phyloP scores from a whole-genome alignment of 2,797 vertebrate species.

The Coccyzus lansbergi region DNA sequence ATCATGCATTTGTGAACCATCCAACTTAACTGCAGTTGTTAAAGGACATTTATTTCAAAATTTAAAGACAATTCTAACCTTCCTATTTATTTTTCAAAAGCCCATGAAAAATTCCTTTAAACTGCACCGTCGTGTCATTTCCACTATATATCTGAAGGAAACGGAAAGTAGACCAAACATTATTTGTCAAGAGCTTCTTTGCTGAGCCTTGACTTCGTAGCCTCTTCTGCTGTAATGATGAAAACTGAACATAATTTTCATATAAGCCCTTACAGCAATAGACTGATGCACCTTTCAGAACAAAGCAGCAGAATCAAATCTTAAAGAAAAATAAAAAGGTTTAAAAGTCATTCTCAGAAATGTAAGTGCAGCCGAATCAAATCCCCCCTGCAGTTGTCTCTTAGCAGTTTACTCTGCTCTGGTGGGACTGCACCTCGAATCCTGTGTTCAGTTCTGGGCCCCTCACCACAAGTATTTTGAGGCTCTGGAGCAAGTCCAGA shows the following conservation, averaged over 20 bases:
- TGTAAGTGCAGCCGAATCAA: neutral
- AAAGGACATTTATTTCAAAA: neutral
- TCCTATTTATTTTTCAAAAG: neutral
- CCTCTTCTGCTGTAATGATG: neutral
- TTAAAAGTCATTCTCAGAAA: neutral
- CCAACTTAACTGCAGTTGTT: neutral
- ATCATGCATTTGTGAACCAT: neutral
- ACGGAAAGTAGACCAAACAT: neutral
- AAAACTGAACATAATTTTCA: slow-evolving; percentile 28
- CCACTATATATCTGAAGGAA: neutral
- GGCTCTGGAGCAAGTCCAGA: too few relatives aligned
- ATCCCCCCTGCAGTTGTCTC: neutral
- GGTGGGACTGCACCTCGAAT: too few relatives aligned
- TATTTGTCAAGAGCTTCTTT: slow-evolving; percentile 4
- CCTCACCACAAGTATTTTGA: too few relatives aligned
- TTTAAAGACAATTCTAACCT: neutral
- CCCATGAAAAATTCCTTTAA: neutral
- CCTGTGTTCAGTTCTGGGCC: too few relatives aligned
- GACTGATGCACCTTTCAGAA: neutral
- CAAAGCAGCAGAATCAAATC: neutral
- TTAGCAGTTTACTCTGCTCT: too few relatives aligned
- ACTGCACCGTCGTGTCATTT: neutral
- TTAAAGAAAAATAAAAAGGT: neutral
- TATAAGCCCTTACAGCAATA: neutral
- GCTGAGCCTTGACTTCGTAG: neutral